Evolutionary conservation across 2,113 vertebrate species (phyloP).

Genomic region (Pseudorhombus dupliciocellatus): DNA sequence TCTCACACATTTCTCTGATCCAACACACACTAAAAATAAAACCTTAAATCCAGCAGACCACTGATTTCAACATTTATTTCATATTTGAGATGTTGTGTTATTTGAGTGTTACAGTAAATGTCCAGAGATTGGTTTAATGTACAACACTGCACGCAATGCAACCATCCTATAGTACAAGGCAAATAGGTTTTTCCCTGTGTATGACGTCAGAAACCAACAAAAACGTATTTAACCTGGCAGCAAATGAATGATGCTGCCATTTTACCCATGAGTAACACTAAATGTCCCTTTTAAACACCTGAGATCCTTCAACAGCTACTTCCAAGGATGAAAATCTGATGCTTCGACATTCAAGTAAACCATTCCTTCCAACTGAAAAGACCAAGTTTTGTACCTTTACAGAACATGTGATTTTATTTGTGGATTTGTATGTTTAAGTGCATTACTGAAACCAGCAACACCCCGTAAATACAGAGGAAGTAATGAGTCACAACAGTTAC

Average conservation of each 20-base stretch:
- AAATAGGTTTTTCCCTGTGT: slow-evolving; percentile 16
- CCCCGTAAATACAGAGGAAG: not conserved
- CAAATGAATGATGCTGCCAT: slow-evolving; percentile 1
- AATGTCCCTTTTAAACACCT: slow-evolving; percentile 40
- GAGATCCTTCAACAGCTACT: slow-evolving; percentile 5
- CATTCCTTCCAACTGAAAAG: not conserved
- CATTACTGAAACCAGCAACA: not conserved
- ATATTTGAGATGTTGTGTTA: not conserved
- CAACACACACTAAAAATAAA: slow-evolving; percentile 3
- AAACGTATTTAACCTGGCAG: slow-evolving; percentile 3
- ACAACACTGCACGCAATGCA: slow-evolving; percentile 6
- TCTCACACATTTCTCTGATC: not conserved
- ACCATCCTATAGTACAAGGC: slow-evolving; percentile 1
- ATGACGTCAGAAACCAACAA: not conserved
- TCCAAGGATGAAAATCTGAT: not conserved
- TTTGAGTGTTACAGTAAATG: not conserved
- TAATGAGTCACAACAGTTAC: slow-evolving; percentile 13
- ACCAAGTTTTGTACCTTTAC: not conserved
- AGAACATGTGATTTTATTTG: not conserved
- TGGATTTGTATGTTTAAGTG: slow-evolving; percentile 7
- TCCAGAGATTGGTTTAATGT: slow-evolving; percentile 23
- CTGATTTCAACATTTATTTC: slow-evolving; percentile 49
- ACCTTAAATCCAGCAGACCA: not conserved
- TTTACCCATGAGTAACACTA: not conserved
- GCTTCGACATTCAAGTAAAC: not conserved